Evolutionary conservation across 2,113 vertebrate genomes (phyloP).

Genomic region (Narcine bancroftii): DNA sequence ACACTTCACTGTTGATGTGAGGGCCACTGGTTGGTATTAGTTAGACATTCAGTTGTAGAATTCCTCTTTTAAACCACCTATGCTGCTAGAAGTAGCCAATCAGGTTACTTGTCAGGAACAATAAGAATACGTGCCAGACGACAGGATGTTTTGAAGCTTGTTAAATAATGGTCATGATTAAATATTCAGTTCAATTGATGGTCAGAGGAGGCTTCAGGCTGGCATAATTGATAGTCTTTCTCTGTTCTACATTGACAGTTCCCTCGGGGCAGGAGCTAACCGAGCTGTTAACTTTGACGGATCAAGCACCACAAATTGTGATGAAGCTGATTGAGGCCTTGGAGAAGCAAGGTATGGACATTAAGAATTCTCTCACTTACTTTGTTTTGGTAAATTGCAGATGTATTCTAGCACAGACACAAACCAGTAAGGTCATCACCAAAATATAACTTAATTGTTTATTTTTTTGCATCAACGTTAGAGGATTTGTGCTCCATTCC

Average conservation of each 20-base stretch:
- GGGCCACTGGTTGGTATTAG: no score
- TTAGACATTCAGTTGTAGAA: neutral
- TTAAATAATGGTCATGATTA: conserved; percentile 23
- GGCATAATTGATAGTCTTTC: conserved; percentile 13
- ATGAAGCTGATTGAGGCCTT: conserved; percentile 58
- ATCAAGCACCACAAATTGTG: conserved; percentile 54
- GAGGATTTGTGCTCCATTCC: neutral
- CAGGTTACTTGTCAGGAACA: neutral
- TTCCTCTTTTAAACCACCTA: neutral
- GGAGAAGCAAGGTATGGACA: conserved; percentile 57
- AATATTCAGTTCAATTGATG: conserved; percentile 18
- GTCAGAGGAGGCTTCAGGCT: conserved; percentile 21
- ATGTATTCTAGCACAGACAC: no score
- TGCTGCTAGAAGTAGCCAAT: conserved; percentile 19
- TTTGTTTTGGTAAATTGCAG: neutral
- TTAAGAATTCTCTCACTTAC: neutral
- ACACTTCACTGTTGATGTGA: no score
- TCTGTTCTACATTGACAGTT: conserved; percentile 47
- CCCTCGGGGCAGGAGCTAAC: conserved; percentile 46
- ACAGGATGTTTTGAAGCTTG: conserved; percentile 15
- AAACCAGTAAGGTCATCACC: no score
- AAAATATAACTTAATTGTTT: no score
- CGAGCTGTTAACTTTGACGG: conserved; percentile 48
- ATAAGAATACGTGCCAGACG: neutral
- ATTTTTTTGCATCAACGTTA: no score